Base-by-base conservation (phyloP, 2,113 vertebrate genomes). In the Eclectus roratus region DNA sequence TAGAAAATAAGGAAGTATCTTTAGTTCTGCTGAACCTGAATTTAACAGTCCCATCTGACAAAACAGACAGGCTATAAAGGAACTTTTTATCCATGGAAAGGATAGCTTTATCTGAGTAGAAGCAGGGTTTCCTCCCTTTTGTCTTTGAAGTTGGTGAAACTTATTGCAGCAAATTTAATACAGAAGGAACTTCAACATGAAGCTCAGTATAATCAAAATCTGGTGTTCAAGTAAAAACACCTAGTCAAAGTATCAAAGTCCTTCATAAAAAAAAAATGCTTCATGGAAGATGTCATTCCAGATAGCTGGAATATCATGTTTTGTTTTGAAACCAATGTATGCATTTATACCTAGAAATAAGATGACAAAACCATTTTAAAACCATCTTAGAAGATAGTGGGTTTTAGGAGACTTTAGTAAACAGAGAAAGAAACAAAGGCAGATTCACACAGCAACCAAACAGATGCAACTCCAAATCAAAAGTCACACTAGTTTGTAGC, bases 1-100 rank as follows among this genome's bases (percentile, higher is more conserved):
- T 9, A 92, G 71, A 86, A 96, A 85, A 89, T 89, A 94, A 80
- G 73, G 74, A 91, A 88, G 50, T 68, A 76, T 49, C 76, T 96
- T 73, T 52, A 88, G 84, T 81, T 94, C 86, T 71, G 27, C 81
- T 73, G 52, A 88, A 88, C 49, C 47, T 60, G 27, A 83, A 92
- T n/a, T 87, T 65, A 80, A 76, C 60, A 56, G 47, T 81, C 35
- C 25, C 69, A 92, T 61, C 92, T 78, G 86, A 91, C 91, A 82
- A 97, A 97, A 66, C 39, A 77, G 1, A 41, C 50, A 41, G 83
- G 15, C 11, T 77, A 70, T 31, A 94, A 64, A 79, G 15, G 39
- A 89, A 89, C 31, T 56, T 77, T 85, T 78, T 17, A 47, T 53
- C 52, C 37, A 80, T 33, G n/a, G 43, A 85, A 93, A 91, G 47